These are phyloP conservation scores for Microctonus aethiopoides DNA, from an alignment of 2,888 invertebrate species.

Conservation along the genomic window DNA sequence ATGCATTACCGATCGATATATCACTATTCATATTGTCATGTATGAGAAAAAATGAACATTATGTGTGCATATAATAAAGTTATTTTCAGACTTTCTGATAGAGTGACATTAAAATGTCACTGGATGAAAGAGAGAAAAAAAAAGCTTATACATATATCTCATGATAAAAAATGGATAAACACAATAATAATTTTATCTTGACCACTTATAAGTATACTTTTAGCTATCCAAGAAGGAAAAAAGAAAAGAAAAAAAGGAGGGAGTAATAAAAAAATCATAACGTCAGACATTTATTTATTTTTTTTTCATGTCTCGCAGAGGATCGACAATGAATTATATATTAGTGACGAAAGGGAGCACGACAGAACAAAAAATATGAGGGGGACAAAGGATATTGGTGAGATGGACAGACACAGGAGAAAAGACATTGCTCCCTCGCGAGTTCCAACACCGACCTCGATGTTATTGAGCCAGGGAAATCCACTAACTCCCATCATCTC, in stretches of 20 bases:
- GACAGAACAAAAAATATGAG: conserved; percentile 40
- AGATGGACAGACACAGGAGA: conserved; percentile 27
- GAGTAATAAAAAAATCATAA: not conserved
- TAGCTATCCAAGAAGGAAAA: not conserved
- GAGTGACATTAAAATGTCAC: conserved; percentile 18
- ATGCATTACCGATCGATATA: not conserved
- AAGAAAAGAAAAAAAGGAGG: not conserved
- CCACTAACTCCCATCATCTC: conserved; percentile 57
- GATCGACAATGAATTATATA: conserved; percentile 59
- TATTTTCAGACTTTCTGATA: conserved; percentile 8
- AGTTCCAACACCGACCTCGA: conserved; percentile 47
- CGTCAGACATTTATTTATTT: not conserved
- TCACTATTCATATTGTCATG: not conserved
- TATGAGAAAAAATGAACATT: not conserved
- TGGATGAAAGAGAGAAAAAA: not conserved
- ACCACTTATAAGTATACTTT: too few relatives aligned
- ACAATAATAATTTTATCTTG: too few relatives aligned
- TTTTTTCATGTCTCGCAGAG: conserved; percentile 44
- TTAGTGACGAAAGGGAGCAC: conserved; percentile 55
- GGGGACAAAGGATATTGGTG: conserved; percentile 11
- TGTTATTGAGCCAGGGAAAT: conserved; percentile 50
- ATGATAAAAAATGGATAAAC: too few relatives aligned
- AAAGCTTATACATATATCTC: too few relatives aligned
- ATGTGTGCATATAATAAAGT: not conserved
- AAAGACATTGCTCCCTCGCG: conserved; percentile 51